Evolutionary conservation across 2,888 invertebrate species (phyloP).

Genomic region (Orchesella flavescens): DNA sequence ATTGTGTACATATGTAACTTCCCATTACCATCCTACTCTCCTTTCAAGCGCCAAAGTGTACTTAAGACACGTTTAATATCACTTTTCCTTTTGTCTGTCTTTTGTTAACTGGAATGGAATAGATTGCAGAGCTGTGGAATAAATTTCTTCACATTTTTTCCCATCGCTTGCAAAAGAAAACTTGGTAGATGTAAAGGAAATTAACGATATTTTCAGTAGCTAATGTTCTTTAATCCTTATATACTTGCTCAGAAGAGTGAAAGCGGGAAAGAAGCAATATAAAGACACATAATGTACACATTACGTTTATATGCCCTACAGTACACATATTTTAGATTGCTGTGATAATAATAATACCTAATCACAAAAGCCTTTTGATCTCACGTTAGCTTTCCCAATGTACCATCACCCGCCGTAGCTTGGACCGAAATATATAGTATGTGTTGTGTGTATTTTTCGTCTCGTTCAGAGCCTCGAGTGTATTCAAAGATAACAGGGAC

Average conservation of each 20-base stretch:
- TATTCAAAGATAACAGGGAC: conserved; percentile 50
- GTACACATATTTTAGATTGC: conserved; percentile 22
- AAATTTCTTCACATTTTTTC: conserved; percentile 28
- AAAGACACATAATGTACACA: background rate
- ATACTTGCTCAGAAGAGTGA: background rate
- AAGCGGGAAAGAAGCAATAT: conserved; percentile 1
- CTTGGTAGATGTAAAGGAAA: conserved; percentile 12
- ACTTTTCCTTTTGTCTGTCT: background rate
- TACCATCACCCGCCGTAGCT: background rate
- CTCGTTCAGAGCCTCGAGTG: conserved; percentile 39
- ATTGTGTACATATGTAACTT: conserved; percentile 30
- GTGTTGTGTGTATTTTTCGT: background rate
- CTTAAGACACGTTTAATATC: conserved; percentile 15
- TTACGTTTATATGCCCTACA: background rate
- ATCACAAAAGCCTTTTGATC: conserved; percentile 55
- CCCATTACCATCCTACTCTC: conserved; percentile 16
- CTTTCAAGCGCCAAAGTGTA: background rate
- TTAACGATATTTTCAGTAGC: conserved; percentile 53
- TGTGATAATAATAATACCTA: conserved; percentile 47
- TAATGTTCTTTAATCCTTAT: conserved; percentile 53
- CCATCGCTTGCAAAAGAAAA: background rate
- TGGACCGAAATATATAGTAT: background rate
- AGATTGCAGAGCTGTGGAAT: conserved; percentile 14
- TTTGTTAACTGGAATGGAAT: conserved; percentile 19
- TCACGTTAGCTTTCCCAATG: conserved; percentile 28